A percentile compares a stretch with the other conserved stretches of the same genome.
Conservation (phyloP, 2,113 vertebrate genomes). For the Hippocampus guttulatus region DNA sequence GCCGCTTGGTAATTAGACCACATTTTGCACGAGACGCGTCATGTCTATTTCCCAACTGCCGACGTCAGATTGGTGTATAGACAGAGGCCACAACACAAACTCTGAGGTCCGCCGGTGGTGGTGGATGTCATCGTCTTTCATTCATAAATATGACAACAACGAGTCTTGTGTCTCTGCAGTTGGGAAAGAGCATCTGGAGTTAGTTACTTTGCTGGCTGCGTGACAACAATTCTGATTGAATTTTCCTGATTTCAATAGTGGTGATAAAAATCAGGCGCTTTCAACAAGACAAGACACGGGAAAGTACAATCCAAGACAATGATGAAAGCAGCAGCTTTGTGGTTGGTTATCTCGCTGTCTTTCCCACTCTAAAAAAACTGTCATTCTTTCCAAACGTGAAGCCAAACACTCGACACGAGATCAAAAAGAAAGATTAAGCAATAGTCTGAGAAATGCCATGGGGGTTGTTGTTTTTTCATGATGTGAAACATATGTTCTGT, state of each 20-base stretch:
- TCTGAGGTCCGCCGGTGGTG: too few relatives aligned
- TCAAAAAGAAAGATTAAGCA: neutral
- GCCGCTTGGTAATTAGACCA: too few relatives aligned
- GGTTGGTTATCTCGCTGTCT: neutral
- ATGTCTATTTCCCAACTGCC: too few relatives aligned
- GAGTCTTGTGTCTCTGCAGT: neutral
- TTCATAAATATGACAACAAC: neutral
- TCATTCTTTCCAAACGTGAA: neutral
- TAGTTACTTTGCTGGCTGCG: neutral
- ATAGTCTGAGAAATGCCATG: neutral
- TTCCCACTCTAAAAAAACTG: neutral
- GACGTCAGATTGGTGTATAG: too few relatives aligned
- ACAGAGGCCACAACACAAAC: too few relatives aligned
- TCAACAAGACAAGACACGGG: neutral
- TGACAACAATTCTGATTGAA: neutral
- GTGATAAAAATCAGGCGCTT: neutral
- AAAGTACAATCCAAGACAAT: neutral
- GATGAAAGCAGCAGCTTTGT: neutral
- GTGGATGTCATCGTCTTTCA: neutral
- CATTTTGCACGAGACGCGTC: too few relatives aligned
- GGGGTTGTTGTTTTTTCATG: neutral
- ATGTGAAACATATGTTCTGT: neutral
- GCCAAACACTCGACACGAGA: neutral
- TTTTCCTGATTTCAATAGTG: neutral
- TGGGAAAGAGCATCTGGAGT: constrained; percentile 5